phyloP scores from a whole-genome alignment of 2,113 vertebrate species.

The Epinephelus fuscoguttatus region DNA sequence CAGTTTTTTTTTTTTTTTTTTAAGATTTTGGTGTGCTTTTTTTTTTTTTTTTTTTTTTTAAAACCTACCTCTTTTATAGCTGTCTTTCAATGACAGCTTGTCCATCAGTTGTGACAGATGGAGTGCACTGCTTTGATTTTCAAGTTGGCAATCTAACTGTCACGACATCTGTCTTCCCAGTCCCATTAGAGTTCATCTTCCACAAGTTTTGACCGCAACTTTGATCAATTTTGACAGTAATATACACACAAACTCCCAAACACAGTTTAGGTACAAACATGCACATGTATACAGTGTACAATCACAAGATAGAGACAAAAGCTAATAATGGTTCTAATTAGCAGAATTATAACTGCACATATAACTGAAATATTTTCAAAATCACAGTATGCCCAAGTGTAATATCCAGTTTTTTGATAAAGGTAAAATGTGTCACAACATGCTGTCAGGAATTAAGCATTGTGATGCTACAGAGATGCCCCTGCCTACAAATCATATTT shows the following conservation, averaged over 20 bases:
- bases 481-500: no score
- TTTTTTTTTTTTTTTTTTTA: conserved; percentile 9
- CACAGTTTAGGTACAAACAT: not conserved
- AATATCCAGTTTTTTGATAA: no score
- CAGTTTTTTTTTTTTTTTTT: not conserved
- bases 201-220: not conserved
- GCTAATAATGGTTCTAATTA: no score
- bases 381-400: no score
- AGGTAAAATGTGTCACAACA: no score
- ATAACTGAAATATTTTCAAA: no score
- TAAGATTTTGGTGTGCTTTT: conserved; percentile 1
- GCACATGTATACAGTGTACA: not conserved
- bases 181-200: conserved; percentile 44
- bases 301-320: not conserved
- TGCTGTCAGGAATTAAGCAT: no score
- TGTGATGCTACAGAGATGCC: no score
- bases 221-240: conserved; percentile 28
- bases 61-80: conserved; percentile 18
- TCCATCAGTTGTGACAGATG: conserved; percentile 48
- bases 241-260: not conserved
- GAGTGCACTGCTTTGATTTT: conserved; percentile 41
- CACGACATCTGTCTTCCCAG: conserved; percentile 16
- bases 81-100: conserved; percentile 43
- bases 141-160: conserved; percentile 42
- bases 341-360: no score